These are phyloP conservation scores for Papilio helenus DNA, from an alignment of 1,140 invertebrate genomes.

Conservation along the genomic window DNA sequence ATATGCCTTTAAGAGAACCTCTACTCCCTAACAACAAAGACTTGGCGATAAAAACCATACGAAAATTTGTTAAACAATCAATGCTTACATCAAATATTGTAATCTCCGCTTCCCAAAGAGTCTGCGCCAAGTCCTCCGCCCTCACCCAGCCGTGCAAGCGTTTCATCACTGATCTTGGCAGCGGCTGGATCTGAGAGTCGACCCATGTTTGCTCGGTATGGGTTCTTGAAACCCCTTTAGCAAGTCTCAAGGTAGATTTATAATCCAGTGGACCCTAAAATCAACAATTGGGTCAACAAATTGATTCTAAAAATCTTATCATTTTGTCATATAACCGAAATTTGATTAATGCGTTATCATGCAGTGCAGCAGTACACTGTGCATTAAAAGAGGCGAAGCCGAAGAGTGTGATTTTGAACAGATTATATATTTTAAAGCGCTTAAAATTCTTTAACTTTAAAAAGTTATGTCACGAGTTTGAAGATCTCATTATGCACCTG, in stretches of 20 bases:
- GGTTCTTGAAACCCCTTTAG: conserved; percentile 50
- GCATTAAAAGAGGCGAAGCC: background rate
- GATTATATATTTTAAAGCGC: too few species aligned
- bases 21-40: background rate
- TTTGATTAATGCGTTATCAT: too few species aligned
- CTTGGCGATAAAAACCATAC: too few species aligned
- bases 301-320: too few species aligned
- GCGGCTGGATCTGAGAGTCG: conserved; percentile 70
- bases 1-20: background rate
- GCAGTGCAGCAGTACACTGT: too few species aligned
- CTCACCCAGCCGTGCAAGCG: conserved; percentile 66
- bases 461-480: background rate
- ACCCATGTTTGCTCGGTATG: conserved; percentile 55
- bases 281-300: background rate
- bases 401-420: too few species aligned
- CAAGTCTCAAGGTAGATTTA: conserved; percentile 48
- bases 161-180: conserved; percentile 65
- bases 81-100: conserved; percentile 65
- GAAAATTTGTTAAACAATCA: background rate
- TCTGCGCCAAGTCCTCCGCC: conserved; percentile 65
- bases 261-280: conserved; percentile 62
- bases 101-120: conserved; percentile 65
- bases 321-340: too few species aligned
- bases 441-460: too few species aligned
- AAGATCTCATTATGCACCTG: background rate